Conservation (phyloP, 2,888 invertebrate species). For the Catocala fraxini region DNA sequence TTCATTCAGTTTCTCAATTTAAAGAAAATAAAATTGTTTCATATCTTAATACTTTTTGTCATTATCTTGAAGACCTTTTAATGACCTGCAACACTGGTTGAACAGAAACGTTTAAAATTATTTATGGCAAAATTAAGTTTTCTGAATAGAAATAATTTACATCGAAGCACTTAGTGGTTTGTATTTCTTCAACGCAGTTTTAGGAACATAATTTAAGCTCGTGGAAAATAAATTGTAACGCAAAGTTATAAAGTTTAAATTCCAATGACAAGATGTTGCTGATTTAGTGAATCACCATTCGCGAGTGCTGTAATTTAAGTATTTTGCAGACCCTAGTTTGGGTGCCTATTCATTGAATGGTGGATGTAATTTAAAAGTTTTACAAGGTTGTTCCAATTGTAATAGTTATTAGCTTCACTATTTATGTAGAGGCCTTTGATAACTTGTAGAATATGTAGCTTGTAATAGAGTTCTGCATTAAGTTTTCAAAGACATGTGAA, state of each 20-base stretch:
- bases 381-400: too few species aligned
- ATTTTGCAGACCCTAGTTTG: neutral
- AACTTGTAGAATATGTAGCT: too few species aligned
- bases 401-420: too few species aligned
- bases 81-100: neutral
- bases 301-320: slow-evolving; percentile 10
- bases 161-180: slow-evolving; percentile 22
- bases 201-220: slow-evolving; percentile 7
- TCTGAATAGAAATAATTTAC: slow-evolving; percentile 33
- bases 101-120: slow-evolving; percentile 13
- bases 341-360: slow-evolving; percentile 5
- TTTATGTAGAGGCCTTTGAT: too few species aligned
- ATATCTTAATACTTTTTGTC: too few species aligned
- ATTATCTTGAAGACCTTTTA: neutral
- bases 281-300: slow-evolving; percentile 8
- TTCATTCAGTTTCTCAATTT: too few species aligned
- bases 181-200: slow-evolving; percentile 14
- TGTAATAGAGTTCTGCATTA: too few species aligned
- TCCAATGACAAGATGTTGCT: neutral
- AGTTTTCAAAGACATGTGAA: too few species aligned
- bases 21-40: too few species aligned
- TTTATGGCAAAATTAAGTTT: slow-evolving; percentile 23
- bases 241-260: slow-evolving; percentile 1
- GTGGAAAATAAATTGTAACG: neutral
- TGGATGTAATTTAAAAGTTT: neutral